A percentile compares a stretch with the other conserved stretches of the same genome.
phyloP scores from a whole-genome alignment of 2,888 invertebrate genomes.

The Anthoptus insignis region DNA sequence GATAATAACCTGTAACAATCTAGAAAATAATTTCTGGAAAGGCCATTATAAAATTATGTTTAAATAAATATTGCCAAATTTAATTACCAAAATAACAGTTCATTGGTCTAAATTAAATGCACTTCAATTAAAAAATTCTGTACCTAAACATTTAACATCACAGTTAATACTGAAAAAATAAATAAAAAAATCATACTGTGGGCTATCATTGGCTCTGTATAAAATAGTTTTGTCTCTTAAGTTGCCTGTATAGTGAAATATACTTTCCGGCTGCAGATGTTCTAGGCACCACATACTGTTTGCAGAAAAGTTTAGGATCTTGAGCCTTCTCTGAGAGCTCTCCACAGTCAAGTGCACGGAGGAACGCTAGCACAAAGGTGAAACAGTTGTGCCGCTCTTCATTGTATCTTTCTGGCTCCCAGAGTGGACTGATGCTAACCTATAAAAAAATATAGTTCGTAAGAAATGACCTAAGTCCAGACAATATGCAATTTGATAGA shows the following conservation, averaged over 20 bases:
- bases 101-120: slow-evolving; percentile 84
- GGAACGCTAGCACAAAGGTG: slow-evolving; percentile 94
- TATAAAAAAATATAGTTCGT: too few relatives aligned
- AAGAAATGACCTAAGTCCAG: too few relatives aligned
- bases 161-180: slow-evolving; percentile 83
- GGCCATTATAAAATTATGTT: slow-evolving; percentile 5
- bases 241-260: slow-evolving; percentile 92
- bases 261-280: slow-evolving; percentile 95
- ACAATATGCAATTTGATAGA: too few relatives aligned
- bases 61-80: slow-evolving; percentile 16
- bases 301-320: slow-evolving; percentile 91
- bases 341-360: slow-evolving; percentile 91
- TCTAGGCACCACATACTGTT: slow-evolving; percentile 93
- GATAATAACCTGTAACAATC: background rate
- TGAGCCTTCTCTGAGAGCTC: slow-evolving; percentile 90
- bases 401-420: slow-evolving; percentile 91
- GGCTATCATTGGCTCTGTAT: slow-evolving; percentile 79
- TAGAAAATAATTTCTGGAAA: slow-evolving; percentile 4
- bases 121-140: slow-evolving; percentile 73
- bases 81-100: slow-evolving; percentile 58
- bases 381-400: slow-evolving; percentile 95
- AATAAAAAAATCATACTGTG: slow-evolving; percentile 63
- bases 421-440: slow-evolving; percentile 86
- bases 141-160: slow-evolving; percentile 79
- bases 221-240: slow-evolving; percentile 84